phyloP scores from a whole-genome alignment of 2,113 vertebrate species.

The Microcebus tavaratra region DNA sequence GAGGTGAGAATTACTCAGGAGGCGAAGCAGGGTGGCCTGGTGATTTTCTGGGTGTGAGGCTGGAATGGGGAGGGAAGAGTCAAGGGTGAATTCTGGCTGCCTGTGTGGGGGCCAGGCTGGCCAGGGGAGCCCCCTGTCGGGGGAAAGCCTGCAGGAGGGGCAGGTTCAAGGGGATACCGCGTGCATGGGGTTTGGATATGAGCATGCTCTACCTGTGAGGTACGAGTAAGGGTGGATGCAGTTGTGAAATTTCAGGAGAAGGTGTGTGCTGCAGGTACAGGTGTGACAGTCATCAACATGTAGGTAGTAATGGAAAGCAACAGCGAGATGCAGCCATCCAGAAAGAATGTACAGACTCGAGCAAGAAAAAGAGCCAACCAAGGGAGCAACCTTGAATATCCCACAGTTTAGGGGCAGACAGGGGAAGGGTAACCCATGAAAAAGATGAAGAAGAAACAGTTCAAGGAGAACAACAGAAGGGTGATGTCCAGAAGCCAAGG shows the following conservation, averaged over 20 bases:
- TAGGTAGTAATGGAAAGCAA: not conserved
- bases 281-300: not conserved
- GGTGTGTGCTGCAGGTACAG: not conserved
- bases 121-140: accelerated
- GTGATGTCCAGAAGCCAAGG: not conserved
- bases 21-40: not conserved
- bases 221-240: not conserved
- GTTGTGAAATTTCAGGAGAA: not conserved
- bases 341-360: accelerated
- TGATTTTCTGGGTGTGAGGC: too few species aligned
- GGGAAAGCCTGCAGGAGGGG: not conserved
- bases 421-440: not conserved
- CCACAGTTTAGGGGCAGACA: accelerated
- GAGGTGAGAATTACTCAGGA: not conserved
- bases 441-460: not conserved
- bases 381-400: not conserved
- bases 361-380: not conserved
- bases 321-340: accelerated
- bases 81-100: not conserved
- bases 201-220: not conserved
- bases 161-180: not conserved
- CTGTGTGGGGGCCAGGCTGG: accelerated
- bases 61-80: too few species aligned
- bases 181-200: not conserved
- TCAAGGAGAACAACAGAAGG: not conserved